Evolutionary conservation across 2,888 invertebrate species (phyloP).

Genomic region (Orthosia gracilis): DNA sequence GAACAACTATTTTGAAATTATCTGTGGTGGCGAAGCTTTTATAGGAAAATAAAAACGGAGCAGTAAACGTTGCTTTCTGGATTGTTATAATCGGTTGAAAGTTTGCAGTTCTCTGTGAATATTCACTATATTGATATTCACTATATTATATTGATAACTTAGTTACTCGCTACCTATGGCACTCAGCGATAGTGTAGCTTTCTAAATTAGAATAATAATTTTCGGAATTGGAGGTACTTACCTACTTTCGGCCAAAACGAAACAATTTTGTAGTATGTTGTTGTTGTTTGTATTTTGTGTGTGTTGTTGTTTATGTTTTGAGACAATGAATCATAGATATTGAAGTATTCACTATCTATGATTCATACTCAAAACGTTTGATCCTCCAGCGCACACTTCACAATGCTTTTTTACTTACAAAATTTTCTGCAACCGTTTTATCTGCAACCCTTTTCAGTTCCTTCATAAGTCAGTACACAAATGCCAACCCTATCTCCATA

Average conservation of each 20-base stretch:
- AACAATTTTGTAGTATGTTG: too few relatives aligned
- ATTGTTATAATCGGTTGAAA: background rate
- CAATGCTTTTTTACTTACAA: background rate
- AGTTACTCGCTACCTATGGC: too few relatives aligned
- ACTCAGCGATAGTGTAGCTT: too few relatives aligned
- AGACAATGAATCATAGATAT: background rate
- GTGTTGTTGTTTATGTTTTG: too few relatives aligned
- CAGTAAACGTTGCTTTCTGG: background rate
- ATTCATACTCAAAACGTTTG: background rate
- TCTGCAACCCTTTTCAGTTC: background rate
- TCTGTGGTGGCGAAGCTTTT: background rate
- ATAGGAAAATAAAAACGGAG: background rate
- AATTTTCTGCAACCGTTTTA: background rate
- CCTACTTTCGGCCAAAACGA: too few relatives aligned
- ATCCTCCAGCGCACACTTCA: too few relatives aligned
- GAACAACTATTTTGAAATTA: constrained; percentile 8
- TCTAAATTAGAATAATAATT: too few relatives aligned
- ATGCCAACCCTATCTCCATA: constrained; percentile 16
- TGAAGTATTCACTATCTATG: background rate
- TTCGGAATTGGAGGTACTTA: too few relatives aligned
- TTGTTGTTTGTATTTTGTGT: too few relatives aligned
- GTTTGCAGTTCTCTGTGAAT: background rate
- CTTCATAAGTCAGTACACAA: background rate
- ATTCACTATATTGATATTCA: background rate
- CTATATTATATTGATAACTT: background rate